phyloP scores from a whole-genome alignment of 2,888 invertebrate genomes.

The Villa cingulata region DNA sequence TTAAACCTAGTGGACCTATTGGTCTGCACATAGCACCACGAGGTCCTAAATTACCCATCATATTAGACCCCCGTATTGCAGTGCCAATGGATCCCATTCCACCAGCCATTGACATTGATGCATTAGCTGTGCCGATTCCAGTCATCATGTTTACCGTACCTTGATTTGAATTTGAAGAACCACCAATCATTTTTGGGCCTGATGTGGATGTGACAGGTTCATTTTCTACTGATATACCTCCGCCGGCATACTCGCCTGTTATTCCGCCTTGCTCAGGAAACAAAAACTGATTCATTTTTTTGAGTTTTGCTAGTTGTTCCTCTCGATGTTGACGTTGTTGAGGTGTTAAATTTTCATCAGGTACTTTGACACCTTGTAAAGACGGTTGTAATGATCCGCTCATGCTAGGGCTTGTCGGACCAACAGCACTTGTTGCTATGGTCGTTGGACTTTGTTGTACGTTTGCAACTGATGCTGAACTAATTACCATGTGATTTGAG shows the following conservation, averaged over 20 bases:
- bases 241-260: slow-evolving; percentile 15
- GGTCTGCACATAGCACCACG: slow-evolving; percentile 32
- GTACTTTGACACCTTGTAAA: slow-evolving; percentile 71
- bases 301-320: slow-evolving; percentile 77
- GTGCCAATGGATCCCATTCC: slow-evolving; percentile 9
- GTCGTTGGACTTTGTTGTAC: slow-evolving; percentile 8
- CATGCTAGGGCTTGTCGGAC: slow-evolving; percentile 40
- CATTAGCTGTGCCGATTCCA: background rate
- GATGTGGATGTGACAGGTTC: slow-evolving; percentile 10
- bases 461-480: background rate
- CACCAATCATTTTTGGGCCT: slow-evolving; percentile 6
- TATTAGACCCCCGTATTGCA: slow-evolving; percentile 20
- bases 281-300: slow-evolving; percentile 82
- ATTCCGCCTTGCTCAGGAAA: slow-evolving; percentile 58
- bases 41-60: slow-evolving; percentile 33
- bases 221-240: slow-evolving; percentile 9
- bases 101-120: slow-evolving; percentile 35
- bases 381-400: slow-evolving; percentile 43
- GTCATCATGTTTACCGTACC: slow-evolving; percentile 4
- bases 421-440: slow-evolving; percentile 14
- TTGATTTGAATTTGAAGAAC: slow-evolving; percentile 4
- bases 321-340: slow-evolving; percentile 90
- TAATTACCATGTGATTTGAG: slow-evolving; percentile 4
- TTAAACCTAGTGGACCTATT: slow-evolving; percentile 27
- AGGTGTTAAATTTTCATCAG: slow-evolving; percentile 91